Evolutionary conservation across 2,888 invertebrate genomes (phyloP).

Genomic region (Sinelater perroti): DNA sequence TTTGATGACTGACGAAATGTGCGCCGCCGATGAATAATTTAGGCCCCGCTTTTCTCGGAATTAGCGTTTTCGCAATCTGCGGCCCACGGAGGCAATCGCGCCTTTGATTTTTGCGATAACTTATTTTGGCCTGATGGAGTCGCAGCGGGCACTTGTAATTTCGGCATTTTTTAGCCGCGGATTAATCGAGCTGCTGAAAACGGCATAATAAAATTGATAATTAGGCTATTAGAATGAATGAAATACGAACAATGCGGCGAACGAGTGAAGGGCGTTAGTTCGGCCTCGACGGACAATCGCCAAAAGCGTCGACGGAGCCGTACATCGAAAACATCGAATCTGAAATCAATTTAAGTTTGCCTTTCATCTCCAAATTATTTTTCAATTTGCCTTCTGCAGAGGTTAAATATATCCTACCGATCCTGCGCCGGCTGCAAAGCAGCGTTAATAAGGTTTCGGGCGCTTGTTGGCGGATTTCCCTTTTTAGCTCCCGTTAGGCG

Average conservation of each 20-base stretch:
- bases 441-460: constrained; percentile 6
- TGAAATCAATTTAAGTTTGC: constrained; percentile 17
- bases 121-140: constrained; percentile 24
- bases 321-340: neutral
- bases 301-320: too few species aligned
- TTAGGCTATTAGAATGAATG: too few species aligned
- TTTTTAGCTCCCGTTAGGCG: too few species aligned
- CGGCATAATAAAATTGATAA: too few species aligned
- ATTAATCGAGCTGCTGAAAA: too few species aligned
- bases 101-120: constrained; percentile 17
- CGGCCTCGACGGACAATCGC: too few species aligned
- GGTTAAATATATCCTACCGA: constrained; percentile 11
- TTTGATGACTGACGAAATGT: constrained; percentile 13
- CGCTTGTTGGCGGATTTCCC: too few species aligned
- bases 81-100: constrained; percentile 4
- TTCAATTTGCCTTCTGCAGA: constrained; percentile 12
- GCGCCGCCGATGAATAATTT: neutral
- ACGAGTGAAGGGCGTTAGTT: too few species aligned
- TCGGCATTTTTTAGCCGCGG: constrained; percentile 1
- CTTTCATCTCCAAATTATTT: constrained; percentile 16
- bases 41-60: constrained; percentile 11
- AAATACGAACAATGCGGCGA: too few species aligned
- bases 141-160: constrained; percentile 18
- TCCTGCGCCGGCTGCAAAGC: constrained; percentile 8
- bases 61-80: constrained; percentile 24